phyloP scores from a whole-genome alignment of 1,140 invertebrate species.

The Tetraneura akinire region DNA sequence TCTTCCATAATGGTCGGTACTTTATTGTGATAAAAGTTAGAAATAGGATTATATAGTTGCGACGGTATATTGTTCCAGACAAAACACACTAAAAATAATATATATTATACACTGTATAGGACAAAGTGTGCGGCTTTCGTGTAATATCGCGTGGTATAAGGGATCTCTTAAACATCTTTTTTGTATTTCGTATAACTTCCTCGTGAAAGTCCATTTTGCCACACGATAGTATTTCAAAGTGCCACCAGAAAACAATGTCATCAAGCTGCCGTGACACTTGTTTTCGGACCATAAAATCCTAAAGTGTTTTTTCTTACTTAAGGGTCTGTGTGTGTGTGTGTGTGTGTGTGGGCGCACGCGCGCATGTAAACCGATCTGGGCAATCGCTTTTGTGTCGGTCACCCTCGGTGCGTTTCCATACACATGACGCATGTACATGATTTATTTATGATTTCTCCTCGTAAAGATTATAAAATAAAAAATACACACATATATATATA shows the following conservation, averaged over 20 bases:
- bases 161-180: not conserved
- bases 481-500: too few relatives aligned
- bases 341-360: not conserved
- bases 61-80: not conserved
- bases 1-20: not conserved
- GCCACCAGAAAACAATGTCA: conserved; percentile 21
- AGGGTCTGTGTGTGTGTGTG: not conserved
- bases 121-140: conserved; percentile 12
- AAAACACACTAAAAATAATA: conserved; percentile 17
- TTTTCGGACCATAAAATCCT: conserved; percentile 45
- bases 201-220: conserved; percentile 43
- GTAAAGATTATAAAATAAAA: conserved; percentile 41
- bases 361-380: conserved; percentile 35
- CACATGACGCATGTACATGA: conserved; percentile 42
- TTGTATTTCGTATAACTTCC: conserved; percentile 29
- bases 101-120: conserved; percentile 21
- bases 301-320: conserved; percentile 41
- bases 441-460: conserved; percentile 48
- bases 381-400: conserved; percentile 18
- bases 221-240: conserved; percentile 39
- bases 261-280: conserved; percentile 22
- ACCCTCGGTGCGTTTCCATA: conserved; percentile 20
- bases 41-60: conserved; percentile 16
- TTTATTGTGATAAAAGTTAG: conserved; percentile 16
- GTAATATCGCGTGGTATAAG: not conserved